Evolutionary conservation across 2,888 invertebrate species (phyloP).

Genomic region (Copidosoma aretas): DNA sequence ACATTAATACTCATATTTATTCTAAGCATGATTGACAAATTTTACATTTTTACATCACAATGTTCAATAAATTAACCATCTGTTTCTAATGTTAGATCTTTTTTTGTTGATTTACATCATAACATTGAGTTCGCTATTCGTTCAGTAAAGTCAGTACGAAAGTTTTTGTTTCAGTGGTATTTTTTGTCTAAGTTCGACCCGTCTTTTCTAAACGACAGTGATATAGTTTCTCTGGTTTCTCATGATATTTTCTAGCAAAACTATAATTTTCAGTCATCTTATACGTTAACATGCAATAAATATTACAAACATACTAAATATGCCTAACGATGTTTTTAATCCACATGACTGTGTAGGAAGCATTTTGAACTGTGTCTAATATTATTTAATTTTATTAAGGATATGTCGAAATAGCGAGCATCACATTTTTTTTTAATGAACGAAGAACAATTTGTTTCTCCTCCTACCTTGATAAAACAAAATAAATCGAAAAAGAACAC

Average conservation of each 20-base stretch:
- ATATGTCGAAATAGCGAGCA: too few species aligned
- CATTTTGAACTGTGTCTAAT: constrained; percentile 20
- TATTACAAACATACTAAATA: too few species aligned
- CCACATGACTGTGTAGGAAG: constrained; percentile 13
- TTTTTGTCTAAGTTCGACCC: background rate
- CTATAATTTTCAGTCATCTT: background rate
- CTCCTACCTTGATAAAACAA: too few species aligned
- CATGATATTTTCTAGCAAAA: background rate
- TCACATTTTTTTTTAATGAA: too few species aligned
- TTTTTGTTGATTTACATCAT: too few species aligned
- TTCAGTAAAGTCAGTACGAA: constrained; percentile 14
- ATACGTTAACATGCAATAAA: too few species aligned
- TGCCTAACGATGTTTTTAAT: background rate
- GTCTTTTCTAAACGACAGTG: constrained; percentile 18
- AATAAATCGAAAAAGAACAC: too few species aligned
- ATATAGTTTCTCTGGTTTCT: too few species aligned
- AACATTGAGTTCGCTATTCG: background rate
- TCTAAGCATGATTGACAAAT: background rate
- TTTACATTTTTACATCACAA: background rate
- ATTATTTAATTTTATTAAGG: background rate
- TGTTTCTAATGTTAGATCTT: too few species aligned
- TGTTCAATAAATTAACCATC: too few species aligned
- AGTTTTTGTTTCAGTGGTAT: background rate
- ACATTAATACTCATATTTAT: background rate
- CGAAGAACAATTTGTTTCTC: too few species aligned